A percentile compares a stretch with the other conserved stretches of the same genome.
Evolutionary conservation across 2,797 vertebrate genomes (phyloP).

Genomic region (Phrynocephalus guinanensis): DNA sequence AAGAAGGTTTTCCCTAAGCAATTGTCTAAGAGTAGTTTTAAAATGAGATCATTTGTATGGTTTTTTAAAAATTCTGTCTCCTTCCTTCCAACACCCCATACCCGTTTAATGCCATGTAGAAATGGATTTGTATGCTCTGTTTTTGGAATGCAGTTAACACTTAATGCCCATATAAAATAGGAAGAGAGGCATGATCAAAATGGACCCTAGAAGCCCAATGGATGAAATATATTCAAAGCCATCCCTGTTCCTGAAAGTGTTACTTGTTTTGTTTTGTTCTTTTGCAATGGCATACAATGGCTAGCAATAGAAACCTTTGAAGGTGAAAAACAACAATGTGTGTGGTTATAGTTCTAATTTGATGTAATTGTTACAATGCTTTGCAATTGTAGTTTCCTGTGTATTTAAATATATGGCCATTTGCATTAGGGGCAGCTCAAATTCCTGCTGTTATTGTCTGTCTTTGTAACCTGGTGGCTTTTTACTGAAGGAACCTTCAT

Average conservation of each 20-base stretch:
- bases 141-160: neutral
- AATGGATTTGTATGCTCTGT: neutral
- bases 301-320: neutral
- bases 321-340: neutral
- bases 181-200: neutral
- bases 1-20: too few relatives aligned
- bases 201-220: neutral
- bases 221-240: neutral
- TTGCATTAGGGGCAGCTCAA: neutral
- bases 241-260: neutral
- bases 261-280: neutral
- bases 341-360: conserved; percentile 14
- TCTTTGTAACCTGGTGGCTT: neutral
- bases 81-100: neutral
- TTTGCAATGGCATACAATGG: neutral
- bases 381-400: conserved; percentile 3
- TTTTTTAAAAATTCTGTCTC: neutral
- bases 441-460: conserved; percentile 2
- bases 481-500: neutral
- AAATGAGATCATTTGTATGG: too few relatives aligned
- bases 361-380: neutral
- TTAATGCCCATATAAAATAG: neutral
- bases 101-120: neutral
- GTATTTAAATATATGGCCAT: neutral
- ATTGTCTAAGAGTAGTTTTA: too few relatives aligned